Percentiles rank a stretch among this genome's conserved stretches.
phyloP scores from a whole-genome alignment of 2,888 invertebrate species.

The Tetropium fuscum region DNA sequence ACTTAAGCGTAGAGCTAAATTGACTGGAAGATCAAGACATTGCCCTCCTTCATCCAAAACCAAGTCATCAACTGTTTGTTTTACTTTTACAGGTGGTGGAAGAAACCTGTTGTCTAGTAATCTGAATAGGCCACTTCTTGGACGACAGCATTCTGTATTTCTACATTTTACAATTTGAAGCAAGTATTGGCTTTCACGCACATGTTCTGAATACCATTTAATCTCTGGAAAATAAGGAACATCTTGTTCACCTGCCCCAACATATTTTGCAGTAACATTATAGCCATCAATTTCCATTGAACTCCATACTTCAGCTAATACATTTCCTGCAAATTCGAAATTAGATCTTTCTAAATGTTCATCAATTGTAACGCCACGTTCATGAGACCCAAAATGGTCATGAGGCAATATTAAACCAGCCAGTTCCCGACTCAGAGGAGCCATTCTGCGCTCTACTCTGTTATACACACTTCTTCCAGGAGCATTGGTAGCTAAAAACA shows the following conservation, averaged over 20 bases:
- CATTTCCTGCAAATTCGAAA: conserved; percentile 7
- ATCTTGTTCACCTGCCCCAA: neutral
- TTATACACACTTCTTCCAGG: conserved; percentile 55
- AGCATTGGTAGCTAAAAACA: conserved; percentile 55
- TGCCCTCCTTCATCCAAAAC: too few species aligned
- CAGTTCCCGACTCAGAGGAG: conserved; percentile 52
- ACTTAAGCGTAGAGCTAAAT: too few species aligned
- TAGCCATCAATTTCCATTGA: neutral
- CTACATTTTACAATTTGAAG: too few species aligned
- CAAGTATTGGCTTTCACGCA: conserved; percentile 18
- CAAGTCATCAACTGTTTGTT: too few species aligned
- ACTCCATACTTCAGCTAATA: conserved; percentile 5
- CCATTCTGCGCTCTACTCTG: conserved; percentile 54
- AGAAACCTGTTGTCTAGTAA: too few species aligned
- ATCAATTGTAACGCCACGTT: conserved; percentile 48
- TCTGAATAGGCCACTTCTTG: too few species aligned
- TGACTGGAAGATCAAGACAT: too few species aligned
- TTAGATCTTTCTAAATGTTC: conserved; percentile 9
- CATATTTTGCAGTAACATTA: conserved; percentile 4
- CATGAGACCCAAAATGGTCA: conserved; percentile 38
- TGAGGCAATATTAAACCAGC: conserved; percentile 55
- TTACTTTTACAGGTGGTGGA: too few species aligned
- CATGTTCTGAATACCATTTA: conserved; percentile 16
- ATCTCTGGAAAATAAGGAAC: neutral
- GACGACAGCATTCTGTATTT: too few species aligned